These are phyloP conservation scores for Neotoma lepida DNA, from an alignment of 2,113 vertebrate species.

Conservation along the genomic window DNA sequence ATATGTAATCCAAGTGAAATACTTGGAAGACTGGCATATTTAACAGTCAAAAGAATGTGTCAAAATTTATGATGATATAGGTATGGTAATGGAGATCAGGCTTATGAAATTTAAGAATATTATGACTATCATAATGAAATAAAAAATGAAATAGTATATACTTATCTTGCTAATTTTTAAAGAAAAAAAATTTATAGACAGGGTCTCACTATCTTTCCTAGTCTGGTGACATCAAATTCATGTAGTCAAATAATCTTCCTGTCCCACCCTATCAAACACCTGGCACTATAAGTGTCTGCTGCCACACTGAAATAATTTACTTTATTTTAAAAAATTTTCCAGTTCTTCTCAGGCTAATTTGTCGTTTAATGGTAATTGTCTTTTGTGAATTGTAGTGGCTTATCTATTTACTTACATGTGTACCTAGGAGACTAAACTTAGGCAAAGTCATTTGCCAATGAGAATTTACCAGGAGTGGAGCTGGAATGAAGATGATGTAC, in stretches of 20 bases:
- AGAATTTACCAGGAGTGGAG: neutral
- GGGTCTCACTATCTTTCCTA: neutral
- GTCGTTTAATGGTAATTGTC: neutral
- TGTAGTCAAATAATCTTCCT: neutral
- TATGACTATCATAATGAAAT: neutral
- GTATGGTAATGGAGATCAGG: neutral
- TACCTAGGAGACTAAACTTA: slow-evolving; percentile 22
- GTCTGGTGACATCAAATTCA: neutral
- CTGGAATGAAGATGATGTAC: neutral
- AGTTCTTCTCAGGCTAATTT: neutral
- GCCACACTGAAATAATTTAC: neutral
- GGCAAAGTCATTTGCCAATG: neutral
- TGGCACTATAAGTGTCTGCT: neutral
- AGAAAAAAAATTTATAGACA: neutral
- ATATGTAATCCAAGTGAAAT: slow-evolving; percentile 19
- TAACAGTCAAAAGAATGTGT: neutral
- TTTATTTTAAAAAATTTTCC: neutral
- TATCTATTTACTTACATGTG: neutral
- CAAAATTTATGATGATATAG: neutral
- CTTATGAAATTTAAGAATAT: neutral
- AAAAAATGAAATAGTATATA: neutral
- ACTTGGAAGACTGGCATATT: neutral
- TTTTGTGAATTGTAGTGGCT: neutral
- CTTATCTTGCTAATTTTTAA: neutral
- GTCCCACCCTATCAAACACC: neutral